phyloP scores from a whole-genome alignment of 2,797 vertebrate genomes.

The Otolemur crassicaudatus region DNA sequence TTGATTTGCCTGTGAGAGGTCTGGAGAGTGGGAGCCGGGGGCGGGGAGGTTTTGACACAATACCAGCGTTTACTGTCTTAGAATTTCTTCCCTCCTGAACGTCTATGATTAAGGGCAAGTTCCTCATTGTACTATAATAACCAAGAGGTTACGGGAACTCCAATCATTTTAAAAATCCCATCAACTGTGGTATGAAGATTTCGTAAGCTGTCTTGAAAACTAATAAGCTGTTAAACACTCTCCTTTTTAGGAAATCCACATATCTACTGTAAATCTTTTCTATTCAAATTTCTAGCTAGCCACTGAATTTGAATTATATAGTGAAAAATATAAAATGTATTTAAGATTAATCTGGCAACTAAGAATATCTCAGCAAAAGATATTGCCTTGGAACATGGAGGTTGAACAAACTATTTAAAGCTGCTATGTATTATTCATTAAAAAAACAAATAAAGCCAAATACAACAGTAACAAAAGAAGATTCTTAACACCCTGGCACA shows the following conservation, averaged over 20 bases:
- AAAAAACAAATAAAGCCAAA: background rate
- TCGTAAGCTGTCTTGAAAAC: background rate
- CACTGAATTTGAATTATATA: background rate
- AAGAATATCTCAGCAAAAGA: background rate
- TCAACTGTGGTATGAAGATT: background rate
- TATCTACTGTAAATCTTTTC: background rate
- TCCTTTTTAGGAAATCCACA: background rate
- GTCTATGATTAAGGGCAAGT: background rate
- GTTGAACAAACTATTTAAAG: background rate
- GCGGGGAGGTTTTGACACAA: background rate
- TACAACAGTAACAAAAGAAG: background rate
- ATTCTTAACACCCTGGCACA: background rate
- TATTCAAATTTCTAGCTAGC: background rate
- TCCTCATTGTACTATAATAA: background rate
- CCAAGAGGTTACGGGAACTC: background rate
- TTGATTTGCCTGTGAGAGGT: background rate
- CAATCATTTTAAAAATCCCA: background rate
- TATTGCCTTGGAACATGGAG: background rate
- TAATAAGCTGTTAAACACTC: background rate
- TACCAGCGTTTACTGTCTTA: background rate
- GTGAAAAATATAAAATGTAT: background rate
- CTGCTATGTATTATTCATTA: background rate
- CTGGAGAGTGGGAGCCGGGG: background rate
- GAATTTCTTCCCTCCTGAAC: background rate
- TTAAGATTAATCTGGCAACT: background rate